Conservation (phyloP, 2,113 vertebrate species). For the Orientallactaga bullata region DNA sequence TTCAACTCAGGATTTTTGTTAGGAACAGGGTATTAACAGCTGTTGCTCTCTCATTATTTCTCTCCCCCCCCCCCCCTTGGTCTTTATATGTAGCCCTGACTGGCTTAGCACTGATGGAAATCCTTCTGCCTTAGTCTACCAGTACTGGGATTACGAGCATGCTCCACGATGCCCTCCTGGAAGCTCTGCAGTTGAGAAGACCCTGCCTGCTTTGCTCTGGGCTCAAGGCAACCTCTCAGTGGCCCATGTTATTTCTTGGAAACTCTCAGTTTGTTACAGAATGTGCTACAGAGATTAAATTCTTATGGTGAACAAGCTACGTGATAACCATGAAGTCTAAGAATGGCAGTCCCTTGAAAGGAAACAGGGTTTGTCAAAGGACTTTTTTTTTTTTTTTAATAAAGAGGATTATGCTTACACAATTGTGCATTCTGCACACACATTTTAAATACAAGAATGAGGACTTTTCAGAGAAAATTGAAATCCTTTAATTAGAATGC, state of each 20-base stretch:
- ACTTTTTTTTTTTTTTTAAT: constrained; percentile 40
- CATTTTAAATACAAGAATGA: constrained; percentile 34
- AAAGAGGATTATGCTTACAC: constrained; percentile 42
- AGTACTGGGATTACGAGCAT: background rate
- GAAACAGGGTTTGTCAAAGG: background rate
- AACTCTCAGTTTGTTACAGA: background rate
- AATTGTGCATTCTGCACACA: constrained; percentile 8
- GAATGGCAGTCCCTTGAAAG: background rate
- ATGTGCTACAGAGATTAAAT: background rate
- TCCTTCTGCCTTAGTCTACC: background rate
- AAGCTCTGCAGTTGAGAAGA: background rate
- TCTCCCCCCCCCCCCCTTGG: no score
- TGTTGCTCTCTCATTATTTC: no score
- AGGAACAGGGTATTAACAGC: no score
- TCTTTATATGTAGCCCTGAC: background rate
- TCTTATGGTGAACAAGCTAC: background rate
- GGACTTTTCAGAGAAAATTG: constrained; percentile 32
- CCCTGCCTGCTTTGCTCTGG: rapidly evolving
- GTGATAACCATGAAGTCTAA: constrained; percentile 26
- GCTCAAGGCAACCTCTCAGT: background rate
- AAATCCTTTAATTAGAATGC: constrained; percentile 61
- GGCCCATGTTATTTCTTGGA: background rate
- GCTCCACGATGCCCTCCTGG: background rate
- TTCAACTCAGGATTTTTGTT: no score
- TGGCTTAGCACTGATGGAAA: background rate